Evolutionary conservation across 2,113 vertebrate species (phyloP).

Genomic region (Otolemur garnettii): DNA sequence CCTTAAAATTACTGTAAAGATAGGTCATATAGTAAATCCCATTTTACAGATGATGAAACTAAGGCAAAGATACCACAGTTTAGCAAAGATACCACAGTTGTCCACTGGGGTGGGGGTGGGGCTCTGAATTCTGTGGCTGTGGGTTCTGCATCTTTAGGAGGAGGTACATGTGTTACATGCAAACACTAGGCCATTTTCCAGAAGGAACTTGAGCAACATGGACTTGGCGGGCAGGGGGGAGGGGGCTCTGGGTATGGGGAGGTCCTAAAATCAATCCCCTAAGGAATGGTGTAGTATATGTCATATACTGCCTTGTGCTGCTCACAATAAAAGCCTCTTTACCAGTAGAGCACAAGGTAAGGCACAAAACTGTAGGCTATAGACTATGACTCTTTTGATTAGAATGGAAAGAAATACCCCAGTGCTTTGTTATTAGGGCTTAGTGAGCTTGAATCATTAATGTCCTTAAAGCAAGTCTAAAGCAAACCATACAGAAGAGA

Average conservation of each 20-base stretch:
- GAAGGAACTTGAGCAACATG: not conserved
- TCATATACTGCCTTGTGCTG: not conserved
- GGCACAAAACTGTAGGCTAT: not conserved
- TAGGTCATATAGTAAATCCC: not conserved
- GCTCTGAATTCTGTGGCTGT: not conserved
- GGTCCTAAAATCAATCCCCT: not conserved
- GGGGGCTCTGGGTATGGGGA: not conserved
- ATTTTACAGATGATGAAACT: not conserved
- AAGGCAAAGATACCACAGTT: not conserved
- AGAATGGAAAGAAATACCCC: not conserved
- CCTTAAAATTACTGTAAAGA: not conserved
- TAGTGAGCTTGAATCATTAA: not conserved
- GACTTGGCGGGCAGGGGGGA: too few relatives aligned
- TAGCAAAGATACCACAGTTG: not conserved
- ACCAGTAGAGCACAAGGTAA: not conserved
- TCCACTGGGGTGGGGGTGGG: not conserved
- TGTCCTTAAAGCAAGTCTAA: fast-evolving
- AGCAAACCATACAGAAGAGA: not conserved
- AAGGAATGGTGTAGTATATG: not conserved
- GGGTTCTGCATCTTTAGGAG: not conserved
- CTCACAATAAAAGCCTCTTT: not conserved
- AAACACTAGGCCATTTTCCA: not conserved
- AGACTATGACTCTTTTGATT: not conserved
- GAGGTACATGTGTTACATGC: not conserved
- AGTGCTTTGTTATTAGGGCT: not conserved